These are phyloP conservation scores for Hipparchia semele DNA, from an alignment of 2,888 invertebrate species.

Conservation along the genomic window DNA sequence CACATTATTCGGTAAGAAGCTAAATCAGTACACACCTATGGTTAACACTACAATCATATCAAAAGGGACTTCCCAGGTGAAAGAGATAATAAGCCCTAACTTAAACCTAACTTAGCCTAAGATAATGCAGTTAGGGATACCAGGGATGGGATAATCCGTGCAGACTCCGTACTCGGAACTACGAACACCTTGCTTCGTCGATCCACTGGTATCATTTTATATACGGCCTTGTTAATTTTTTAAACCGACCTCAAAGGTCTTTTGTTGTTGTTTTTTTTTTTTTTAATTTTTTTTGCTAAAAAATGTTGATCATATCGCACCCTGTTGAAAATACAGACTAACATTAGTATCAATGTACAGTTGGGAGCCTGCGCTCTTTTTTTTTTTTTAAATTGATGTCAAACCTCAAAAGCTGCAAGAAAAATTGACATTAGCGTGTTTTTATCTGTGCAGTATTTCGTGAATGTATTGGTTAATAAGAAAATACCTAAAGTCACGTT, in stretches of 20 bases:
- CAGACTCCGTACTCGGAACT: slow-evolving; percentile 44
- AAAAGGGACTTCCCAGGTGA: slow-evolving; percentile 1
- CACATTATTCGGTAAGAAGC: neutral
- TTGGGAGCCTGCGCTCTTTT: slow-evolving; percentile 43
- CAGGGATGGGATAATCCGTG: slow-evolving; percentile 65
- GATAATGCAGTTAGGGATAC: slow-evolving; percentile 66
- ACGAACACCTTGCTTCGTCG: slow-evolving; percentile 56
- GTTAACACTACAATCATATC: neutral
- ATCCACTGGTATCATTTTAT: slow-evolving; percentile 69
- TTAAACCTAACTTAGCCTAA: slow-evolving; percentile 51
- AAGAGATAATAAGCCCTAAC: slow-evolving; percentile 12
- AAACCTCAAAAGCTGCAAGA: slow-evolving; percentile 65
- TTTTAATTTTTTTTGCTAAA: slow-evolving; percentile 47
- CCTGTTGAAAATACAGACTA: slow-evolving; percentile 79
- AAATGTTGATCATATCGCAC: slow-evolving; percentile 62
- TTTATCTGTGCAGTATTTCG: slow-evolving; percentile 42
- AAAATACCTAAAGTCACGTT: neutral
- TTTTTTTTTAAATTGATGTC: slow-evolving; percentile 39
- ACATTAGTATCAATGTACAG: slow-evolving; percentile 68
- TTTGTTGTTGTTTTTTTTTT: slow-evolving; percentile 40
- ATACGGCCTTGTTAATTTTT: slow-evolving; percentile 45
- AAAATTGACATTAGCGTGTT: slow-evolving; percentile 48
- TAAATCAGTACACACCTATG: neutral
- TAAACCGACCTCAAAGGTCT: slow-evolving; percentile 29
- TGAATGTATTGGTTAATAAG: neutral